These are phyloP conservation scores for Salvator merianae DNA, from an alignment of 2,113 vertebrate genomes.

Conservation along the genomic window DNA sequence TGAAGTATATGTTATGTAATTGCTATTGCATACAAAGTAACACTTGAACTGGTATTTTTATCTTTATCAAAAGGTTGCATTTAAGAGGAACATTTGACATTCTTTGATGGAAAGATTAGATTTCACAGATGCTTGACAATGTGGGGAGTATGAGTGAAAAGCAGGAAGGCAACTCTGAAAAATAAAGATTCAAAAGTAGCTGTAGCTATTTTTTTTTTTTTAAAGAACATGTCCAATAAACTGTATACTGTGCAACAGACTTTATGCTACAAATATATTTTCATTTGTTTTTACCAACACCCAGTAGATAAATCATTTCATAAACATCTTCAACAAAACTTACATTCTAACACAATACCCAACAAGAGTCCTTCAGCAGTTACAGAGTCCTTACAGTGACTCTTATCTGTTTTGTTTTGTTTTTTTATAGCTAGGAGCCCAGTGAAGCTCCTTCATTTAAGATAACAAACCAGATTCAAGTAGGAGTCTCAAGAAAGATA, in stretches of 20 bases:
- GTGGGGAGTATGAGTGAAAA: not conserved
- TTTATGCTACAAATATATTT: no score
- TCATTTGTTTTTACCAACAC: not conserved
- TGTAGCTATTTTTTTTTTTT: no score
- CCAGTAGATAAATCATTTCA: not conserved
- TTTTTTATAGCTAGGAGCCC: slow-evolving; percentile 1
- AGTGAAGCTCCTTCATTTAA: slow-evolving; percentile 23
- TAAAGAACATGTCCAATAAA: not conserved
- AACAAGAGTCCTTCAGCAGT: not conserved
- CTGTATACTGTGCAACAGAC: not conserved
- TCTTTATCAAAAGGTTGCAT: no score
- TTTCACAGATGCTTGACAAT: not conserved
- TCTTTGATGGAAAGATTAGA: no score
- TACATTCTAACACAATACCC: not conserved
- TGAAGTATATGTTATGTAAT: not conserved
- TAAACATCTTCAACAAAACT: not conserved
- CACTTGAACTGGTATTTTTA: not conserved
- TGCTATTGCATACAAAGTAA: not conserved
- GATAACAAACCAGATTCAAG: slow-evolving; percentile 13
- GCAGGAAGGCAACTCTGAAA: not conserved
- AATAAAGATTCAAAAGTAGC: no score
- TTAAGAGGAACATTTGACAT: not conserved
- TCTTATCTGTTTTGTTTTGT: not conserved
- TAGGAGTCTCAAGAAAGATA: slow-evolving; percentile 17
- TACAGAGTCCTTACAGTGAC: not conserved